Evolutionary conservation across 2,888 invertebrate genomes (phyloP), one percentile per base, ranked within the genome.

Genomic region (Lamellibrachia satsuma): DNA sequence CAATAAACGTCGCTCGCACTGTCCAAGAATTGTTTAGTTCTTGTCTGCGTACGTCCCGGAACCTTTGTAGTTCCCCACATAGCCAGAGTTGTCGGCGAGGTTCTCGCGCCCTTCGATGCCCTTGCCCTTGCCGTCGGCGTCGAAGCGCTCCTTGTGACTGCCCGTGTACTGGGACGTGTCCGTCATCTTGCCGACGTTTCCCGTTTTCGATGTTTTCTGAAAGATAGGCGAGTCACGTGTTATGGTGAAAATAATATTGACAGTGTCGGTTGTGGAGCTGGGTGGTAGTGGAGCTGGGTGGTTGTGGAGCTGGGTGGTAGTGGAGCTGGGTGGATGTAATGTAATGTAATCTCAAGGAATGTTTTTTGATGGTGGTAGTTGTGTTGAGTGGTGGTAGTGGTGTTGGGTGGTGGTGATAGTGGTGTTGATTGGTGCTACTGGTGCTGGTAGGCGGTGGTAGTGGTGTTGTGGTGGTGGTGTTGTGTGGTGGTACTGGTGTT

Each of bases 91-190:
- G 3, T 95, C 94, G 15, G 92, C 93, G 9, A 92, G 91, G 51
- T 95, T 95, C n/a, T 57, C 94, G 3, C 96, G 93, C 0, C 96
- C 96, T 6, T 93, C 95, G 0, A 93, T 93, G 15, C 96, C 96
- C 93, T 95, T 95, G 7, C 96, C 96, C 92, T 95, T 95, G 1
- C 96, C 96, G 39, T 90, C 91, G 8, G 94, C 95, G 91, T 95
- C 95, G 94, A 96, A 96, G 11, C 96, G 93, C 93, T 95, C 95
- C 93, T 95, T 95, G 94, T 95, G 95, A 15, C 95, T 93, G 0
- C 96, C 96, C 0, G 96, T 96, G 93, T 95, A 96, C 90, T 94
- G 93, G 2, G 94, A 93, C 0, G 95, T 92, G 92, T 96, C 96
- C 2, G 96, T 96, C 94, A 96, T 92, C 55, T 94, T 93, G 52